Base-by-base conservation (phyloP, 2,888 invertebrate species). In the Caenorhabditis sp. region DNA sequence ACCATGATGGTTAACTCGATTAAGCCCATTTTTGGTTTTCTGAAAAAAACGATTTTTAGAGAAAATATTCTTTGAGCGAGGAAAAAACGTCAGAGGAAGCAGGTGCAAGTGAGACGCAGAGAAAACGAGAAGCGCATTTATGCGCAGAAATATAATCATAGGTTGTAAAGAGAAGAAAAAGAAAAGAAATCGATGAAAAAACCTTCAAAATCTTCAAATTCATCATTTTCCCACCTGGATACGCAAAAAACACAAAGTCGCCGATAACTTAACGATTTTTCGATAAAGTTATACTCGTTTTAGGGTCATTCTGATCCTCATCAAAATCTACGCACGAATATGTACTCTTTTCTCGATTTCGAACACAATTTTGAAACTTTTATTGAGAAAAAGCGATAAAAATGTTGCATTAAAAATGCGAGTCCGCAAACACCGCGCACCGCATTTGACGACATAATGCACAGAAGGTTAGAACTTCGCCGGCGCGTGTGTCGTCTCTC, bases 341-440 rank as follows among this genome's bases (percentile, higher is more conserved):
- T 38, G 2, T 10, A 38, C 38, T 49, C 19, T 49, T 49, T 49
- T 19, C 28, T 58, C 7, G 19, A n/a, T 12, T 2, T 31, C 14
- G 35, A 19, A 22, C n/a, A 22, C 38, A 35, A 19, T 49, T 24
- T 44, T 26, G 19, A 19, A 19, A 26, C 5, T 19, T 38, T 35
- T 35, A 31, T 16, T 1, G 4, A 12, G 7, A 38, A 73, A 54
- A 54, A 63, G 3, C 1, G 44, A 44, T 24, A 19, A 16, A 51
- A 74, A 74, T 64, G 28, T 41, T 22, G n/a, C 24, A 28, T 41
- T 19, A 54, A 38, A 26, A 19, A 47, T 47, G 6, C n/a, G 44
- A 44, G 63, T 54, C 74, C 24, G 74, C 61, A 69, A 77, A 69
- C 77, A 69, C 61, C 49, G 26, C 51, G 44, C 63, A 38, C 56